Percentiles rank a stretch among this genome's conserved stretches.
These are phyloP conservation scores for Labeo rohita DNA, from an alignment of 2,113 vertebrate genomes.

Conservation along the genomic window DNA sequence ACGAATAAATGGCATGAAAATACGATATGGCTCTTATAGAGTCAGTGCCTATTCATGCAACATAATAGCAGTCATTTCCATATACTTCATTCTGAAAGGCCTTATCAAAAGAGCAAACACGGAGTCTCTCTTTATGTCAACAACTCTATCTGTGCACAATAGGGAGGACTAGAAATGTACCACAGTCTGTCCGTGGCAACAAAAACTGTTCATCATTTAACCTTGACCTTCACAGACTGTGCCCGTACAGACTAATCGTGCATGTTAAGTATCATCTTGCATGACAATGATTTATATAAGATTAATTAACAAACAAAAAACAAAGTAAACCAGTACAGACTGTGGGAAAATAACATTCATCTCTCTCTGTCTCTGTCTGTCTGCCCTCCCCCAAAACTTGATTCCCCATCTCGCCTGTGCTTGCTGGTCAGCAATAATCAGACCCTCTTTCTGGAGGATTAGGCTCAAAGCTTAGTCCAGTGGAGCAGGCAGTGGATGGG, in stretches of 20 bases:
- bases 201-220: slow-evolving; percentile 26
- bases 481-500: slow-evolving; percentile 95
- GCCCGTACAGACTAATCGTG: slow-evolving; percentile 13
- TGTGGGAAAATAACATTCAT: slow-evolving; percentile 65
- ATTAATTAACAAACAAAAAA: slow-evolving; percentile 63
- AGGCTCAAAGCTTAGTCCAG: slow-evolving; percentile 99
- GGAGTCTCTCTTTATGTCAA: slow-evolving; percentile 40
- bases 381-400: slow-evolving; percentile 59
- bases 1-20: slow-evolving; percentile 34
- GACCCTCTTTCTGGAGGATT: slow-evolving; percentile 99
- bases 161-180: slow-evolving; percentile 27
- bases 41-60: slow-evolving; percentile 27
- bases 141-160: slow-evolving; percentile 46
- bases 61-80: slow-evolving; percentile 47
- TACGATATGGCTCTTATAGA: slow-evolving; percentile 32
- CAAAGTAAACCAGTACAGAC: slow-evolving; percentile 41
- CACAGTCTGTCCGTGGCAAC: slow-evolving; percentile 3
- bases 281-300: slow-evolving; percentile 13
- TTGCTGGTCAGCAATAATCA: slow-evolving; percentile 99
- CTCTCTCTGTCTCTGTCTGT: slow-evolving; percentile 31
- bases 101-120: slow-evolving; percentile 42
- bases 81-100: slow-evolving; percentile 32
- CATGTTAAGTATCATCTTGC: neutral
- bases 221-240: slow-evolving; percentile 19
- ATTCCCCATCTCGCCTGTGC: slow-evolving; percentile 81